Conservation (phyloP, 2,888 invertebrate genomes). For the Carabus problematicus region DNA sequence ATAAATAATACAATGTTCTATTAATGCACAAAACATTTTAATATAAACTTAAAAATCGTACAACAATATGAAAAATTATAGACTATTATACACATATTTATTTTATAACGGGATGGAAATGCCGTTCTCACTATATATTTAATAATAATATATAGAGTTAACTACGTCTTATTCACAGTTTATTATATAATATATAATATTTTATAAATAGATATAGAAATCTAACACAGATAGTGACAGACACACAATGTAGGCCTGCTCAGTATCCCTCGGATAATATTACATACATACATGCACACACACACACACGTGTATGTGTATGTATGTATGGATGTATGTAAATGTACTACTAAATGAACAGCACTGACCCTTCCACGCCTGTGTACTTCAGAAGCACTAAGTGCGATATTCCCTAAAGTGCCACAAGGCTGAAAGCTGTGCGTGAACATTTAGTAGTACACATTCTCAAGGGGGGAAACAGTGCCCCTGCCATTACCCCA, state of each 20-base stretch:
- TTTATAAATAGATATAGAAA: constrained; percentile 56
- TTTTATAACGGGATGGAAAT: constrained; percentile 72
- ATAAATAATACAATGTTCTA: constrained; percentile 47
- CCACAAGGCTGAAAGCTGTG: too few relatives aligned
- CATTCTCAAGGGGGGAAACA: constrained; percentile 13
- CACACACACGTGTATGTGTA: too few relatives aligned
- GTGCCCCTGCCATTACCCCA: constrained; percentile 43
- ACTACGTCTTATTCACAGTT: constrained; percentile 56
- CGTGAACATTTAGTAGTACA: too few relatives aligned
- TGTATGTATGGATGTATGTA: constrained; percentile 16
- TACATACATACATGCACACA: too few relatives aligned
- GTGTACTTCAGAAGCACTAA: background rate
- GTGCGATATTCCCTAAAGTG: too few relatives aligned
- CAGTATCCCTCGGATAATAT: constrained; percentile 46
- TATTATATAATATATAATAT: constrained; percentile 49
- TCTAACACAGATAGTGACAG: constrained; percentile 61
- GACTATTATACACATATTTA: constrained; percentile 72
- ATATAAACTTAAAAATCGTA: constrained; percentile 88
- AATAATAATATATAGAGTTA: constrained; percentile 60
- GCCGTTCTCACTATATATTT: constrained; percentile 71
- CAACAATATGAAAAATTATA: constrained; percentile 89
- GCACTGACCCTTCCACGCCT: background rate
- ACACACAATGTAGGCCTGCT: constrained; percentile 57
- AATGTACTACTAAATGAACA: too few relatives aligned
- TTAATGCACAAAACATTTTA: constrained; percentile 84